Percentiles rank a stretch among this genome's conserved stretches.
These are phyloP conservation scores for Nomada ruficornis DNA, from an alignment of 2,888 invertebrate genomes.

Conservation along the genomic window DNA sequence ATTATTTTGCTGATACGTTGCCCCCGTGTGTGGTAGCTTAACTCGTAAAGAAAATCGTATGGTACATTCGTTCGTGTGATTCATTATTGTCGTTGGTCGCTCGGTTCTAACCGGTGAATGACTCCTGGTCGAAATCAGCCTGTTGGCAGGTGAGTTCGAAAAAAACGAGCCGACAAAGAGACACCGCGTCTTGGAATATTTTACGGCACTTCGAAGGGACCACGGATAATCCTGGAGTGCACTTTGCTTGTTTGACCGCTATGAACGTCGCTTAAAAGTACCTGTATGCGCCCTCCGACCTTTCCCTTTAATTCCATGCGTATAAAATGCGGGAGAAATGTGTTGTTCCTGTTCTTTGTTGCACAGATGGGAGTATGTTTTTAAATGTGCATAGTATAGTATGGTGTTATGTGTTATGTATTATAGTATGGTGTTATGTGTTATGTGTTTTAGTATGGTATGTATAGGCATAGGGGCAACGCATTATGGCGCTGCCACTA, in stretches of 20 bases:
- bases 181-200: constrained; percentile 54
- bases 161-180: constrained; percentile 66
- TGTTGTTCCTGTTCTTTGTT: not conserved
- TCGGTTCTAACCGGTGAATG: constrained; percentile 22
- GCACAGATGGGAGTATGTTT: not conserved
- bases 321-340: constrained; percentile 4
- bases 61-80: constrained; percentile 19
- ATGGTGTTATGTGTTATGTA: no score
- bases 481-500: no score
- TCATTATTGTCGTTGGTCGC: constrained; percentile 29
- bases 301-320: constrained; percentile 1
- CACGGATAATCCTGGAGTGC: constrained; percentile 51
- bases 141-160: constrained; percentile 44
- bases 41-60: not conserved
- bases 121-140: constrained; percentile 27
- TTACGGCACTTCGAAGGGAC: constrained; percentile 48
- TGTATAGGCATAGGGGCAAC: no score
- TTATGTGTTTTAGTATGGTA: no score
- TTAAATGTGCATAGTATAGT: no score
- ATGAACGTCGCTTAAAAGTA: constrained; percentile 58
- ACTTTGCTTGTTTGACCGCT: constrained; percentile 60
- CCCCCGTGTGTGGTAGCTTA: not conserved
- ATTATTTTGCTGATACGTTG: constrained; percentile 21
- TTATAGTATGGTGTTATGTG: no score
- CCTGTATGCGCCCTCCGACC: constrained; percentile 10